phyloP scores from a whole-genome alignment of 2,797 vertebrate genomes.

The Scomberomorus guttatus region DNA sequence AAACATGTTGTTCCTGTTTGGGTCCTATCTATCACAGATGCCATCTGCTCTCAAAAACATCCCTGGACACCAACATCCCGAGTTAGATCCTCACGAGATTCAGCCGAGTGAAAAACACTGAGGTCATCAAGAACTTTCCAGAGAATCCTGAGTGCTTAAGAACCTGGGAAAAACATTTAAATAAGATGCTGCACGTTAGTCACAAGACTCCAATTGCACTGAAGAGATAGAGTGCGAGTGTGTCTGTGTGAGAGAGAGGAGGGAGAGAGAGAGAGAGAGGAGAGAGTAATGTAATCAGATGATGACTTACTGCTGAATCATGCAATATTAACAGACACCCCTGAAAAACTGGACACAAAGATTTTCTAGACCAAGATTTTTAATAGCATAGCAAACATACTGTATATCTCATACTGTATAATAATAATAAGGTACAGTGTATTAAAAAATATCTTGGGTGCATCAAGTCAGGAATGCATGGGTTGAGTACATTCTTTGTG shows the following conservation, averaged over 20 bases:
- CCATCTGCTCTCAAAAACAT: constrained; percentile 71
- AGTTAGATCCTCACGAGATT: constrained; percentile 84
- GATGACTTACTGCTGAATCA: constrained; percentile 81
- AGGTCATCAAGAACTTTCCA: constrained; percentile 83
- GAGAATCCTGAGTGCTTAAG: constrained; percentile 76
- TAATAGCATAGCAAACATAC: constrained; percentile 12
- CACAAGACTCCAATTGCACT: constrained; percentile 85
- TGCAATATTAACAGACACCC: constrained; percentile 74
- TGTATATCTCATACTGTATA: not conserved
- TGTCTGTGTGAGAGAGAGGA: constrained; percentile 46
- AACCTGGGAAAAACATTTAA: constrained; percentile 87
- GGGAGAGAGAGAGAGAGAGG: constrained; percentile 21
- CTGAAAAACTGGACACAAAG: constrained; percentile 35
- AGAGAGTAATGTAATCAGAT: constrained; percentile 80
- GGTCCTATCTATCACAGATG: constrained; percentile 39
- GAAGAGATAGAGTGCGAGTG: constrained; percentile 70
- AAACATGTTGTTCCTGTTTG: constrained; percentile 55
- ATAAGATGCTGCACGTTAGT: constrained; percentile 87
- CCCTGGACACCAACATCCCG: constrained; percentile 75
- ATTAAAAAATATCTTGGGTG: not conserved
- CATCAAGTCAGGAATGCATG: not conserved
- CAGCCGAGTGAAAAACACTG: constrained; percentile 82
- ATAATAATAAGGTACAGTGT: not conserved
- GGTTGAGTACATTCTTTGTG: not conserved
- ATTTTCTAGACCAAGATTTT: constrained; percentile 21